Base-by-base conservation (phyloP, 2,113 vertebrate species). In the Tupaia tana region DNA sequence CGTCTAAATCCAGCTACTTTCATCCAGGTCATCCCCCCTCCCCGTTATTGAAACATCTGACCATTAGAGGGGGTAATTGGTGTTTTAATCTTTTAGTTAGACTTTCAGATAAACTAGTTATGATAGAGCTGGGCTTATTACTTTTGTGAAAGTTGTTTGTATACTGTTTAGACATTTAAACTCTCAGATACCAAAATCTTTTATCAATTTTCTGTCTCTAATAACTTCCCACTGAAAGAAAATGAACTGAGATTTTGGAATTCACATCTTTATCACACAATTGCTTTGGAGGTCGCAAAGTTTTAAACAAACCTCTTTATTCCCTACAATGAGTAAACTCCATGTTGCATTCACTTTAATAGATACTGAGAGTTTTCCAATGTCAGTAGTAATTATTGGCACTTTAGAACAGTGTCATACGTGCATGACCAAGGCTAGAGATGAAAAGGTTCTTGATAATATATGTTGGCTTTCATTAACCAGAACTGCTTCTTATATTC, bases 231-330 rank as follows among this genome's bases (percentile, higher is more conserved):
- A 24, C 31, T 58, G 63, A 75, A 43, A 75, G 58, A 24, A 94
- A 77, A 88, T 77, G 86, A 92, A 92, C 77, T 70, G 73, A 90
- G 73, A 43, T 90, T 34, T 83, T 87, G 24, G n/a, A 86, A 73
- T 91, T 93, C 54, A 73, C 18, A 25, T 52, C 6, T 1, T 89
- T 31, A 82, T 91, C 75, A 86, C 9, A n/a, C 16, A 27, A 67
- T 61, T 73, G 29, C 24, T 77, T 95, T n/a, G 1, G 34, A 81
- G 88, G 73, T 84, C 82, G 56, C 11, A 15, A 80, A 4, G 73
- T 64, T 88, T 80, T 80, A 61, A 67, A 83, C 29, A 95, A 73
- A 52, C 7, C 24, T 75, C 27, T 80, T 90, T 64, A 63, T 93
- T 73, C 81, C 34, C 43, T 95, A 34, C 43, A 22, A 11, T 86